Percentiles rank a stretch among this genome's conserved stretches.
phyloP scores from a whole-genome alignment of 2,797 vertebrate species.

The Hypotaenidia okinawae region DNA sequence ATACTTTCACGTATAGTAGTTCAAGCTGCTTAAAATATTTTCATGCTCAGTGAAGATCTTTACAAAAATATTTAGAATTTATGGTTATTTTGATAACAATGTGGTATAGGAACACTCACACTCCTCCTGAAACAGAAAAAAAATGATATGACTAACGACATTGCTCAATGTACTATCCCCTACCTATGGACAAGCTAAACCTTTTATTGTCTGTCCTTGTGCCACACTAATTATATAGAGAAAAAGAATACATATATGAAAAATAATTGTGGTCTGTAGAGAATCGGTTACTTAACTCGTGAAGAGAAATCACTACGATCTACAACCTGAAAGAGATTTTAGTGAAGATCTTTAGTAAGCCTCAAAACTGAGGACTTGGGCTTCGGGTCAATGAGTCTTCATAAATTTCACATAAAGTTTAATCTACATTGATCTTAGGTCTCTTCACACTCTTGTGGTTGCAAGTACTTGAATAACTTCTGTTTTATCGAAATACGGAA shows the following conservation, averaged over 20 bases:
- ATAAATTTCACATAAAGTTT: slow-evolving; percentile 31
- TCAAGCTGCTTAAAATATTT: not conserved
- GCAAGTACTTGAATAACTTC: slow-evolving; percentile 6
- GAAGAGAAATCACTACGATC: not conserved
- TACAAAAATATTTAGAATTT: not conserved
- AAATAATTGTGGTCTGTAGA: not conserved
- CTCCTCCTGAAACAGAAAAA: not conserved
- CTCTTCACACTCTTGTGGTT: not conserved
- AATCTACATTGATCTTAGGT: slow-evolving; percentile 8
- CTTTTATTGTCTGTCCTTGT: not conserved
- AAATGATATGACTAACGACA: not conserved
- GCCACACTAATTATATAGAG: not conserved
- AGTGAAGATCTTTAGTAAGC: not conserved
- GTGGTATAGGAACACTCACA: not conserved
- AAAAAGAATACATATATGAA: not conserved
- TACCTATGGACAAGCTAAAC: not conserved
- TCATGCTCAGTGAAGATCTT: not conserved
- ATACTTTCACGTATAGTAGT: not conserved
- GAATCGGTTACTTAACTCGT: not conserved
- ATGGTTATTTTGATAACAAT: not conserved
- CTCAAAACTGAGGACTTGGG: not conserved
- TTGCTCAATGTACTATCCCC: not conserved
- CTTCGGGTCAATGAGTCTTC: not conserved
- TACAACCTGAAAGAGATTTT: not conserved
- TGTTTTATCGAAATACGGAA: not conserved